A percentile compares a stretch with the other conserved stretches of the same genome.
These are phyloP conservation scores for Protonemura montana DNA, from an alignment of 2,888 invertebrate genomes.

Conservation along the genomic window DNA sequence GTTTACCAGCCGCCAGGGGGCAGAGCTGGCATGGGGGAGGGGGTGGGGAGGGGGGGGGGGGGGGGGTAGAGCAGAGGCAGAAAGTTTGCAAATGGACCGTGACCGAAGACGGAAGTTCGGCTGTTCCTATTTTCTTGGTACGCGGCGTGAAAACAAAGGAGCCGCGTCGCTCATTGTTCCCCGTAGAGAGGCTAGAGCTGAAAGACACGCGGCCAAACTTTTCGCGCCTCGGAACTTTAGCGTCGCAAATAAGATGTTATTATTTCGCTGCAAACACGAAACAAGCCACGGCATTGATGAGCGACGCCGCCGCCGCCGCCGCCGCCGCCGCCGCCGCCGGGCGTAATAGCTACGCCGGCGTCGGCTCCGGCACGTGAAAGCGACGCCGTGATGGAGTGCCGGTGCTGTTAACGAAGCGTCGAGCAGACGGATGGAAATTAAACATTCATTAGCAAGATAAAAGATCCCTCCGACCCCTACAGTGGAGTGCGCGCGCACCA, in stretches of 20 bases:
- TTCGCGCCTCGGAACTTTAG: background rate
- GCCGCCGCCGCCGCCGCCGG: background rate
- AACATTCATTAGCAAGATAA: constrained; percentile 7
- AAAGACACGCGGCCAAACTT: background rate
- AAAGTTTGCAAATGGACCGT: background rate
- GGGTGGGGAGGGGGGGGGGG: background rate
- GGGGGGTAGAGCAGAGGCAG: background rate
- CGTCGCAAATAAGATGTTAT: background rate
- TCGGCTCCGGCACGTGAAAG: background rate
- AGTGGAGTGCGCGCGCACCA: background rate
- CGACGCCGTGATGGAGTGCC: background rate
- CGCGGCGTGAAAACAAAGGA: background rate
- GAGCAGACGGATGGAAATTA: constrained; percentile 12
- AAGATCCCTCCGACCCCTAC: background rate
- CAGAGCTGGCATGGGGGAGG: too few relatives aligned
- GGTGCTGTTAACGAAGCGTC: background rate
- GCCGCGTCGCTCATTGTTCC: background rate
- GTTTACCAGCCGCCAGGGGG: too few relatives aligned
- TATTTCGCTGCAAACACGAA: background rate
- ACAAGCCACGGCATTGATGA: background rate
- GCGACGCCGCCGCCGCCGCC: background rate
- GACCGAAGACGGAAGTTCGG: background rate
- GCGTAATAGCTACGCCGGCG: background rate
- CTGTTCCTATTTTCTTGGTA: background rate
- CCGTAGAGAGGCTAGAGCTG: background rate